Evolutionary conservation across 1,140 invertebrate genomes (phyloP).

Genomic region (Lasioglossum albipes): DNA sequence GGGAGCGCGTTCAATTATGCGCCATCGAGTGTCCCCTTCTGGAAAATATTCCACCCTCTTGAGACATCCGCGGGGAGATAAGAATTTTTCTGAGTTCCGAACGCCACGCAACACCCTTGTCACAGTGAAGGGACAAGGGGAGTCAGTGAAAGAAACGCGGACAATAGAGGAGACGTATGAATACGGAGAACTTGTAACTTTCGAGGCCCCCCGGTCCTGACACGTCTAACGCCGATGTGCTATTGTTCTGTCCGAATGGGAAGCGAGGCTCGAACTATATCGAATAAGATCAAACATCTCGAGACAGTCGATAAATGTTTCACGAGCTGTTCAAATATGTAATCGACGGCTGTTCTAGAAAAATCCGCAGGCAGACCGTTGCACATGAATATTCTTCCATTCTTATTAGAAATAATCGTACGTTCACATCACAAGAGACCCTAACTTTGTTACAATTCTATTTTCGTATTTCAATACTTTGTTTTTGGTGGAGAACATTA

Average conservation of each 20-base stretch:
- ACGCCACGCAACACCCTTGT: background rate
- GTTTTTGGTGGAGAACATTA: no score
- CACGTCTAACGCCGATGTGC: conserved; percentile 8
- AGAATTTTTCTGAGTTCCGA: background rate
- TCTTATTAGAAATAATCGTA: no score
- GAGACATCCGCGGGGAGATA: background rate
- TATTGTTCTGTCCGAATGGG: conserved; percentile 2
- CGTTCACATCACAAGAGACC: no score
- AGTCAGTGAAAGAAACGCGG: conserved; percentile 39
- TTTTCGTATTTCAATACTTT: no score
- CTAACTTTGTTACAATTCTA: no score
- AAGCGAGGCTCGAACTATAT: background rate
- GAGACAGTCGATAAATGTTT: conserved; percentile 8
- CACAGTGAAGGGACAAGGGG: conserved; percentile 3
- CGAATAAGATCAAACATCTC: conserved; percentile 4
- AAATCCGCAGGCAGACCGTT: background rate
- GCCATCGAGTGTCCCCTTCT: background rate
- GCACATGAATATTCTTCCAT: no score
- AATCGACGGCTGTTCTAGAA: background rate
- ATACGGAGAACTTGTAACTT: conserved; percentile 37
- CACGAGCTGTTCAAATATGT: background rate
- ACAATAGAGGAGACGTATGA: conserved; percentile 36
- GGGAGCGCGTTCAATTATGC: no score
- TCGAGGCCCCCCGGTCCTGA: background rate
- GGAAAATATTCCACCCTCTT: background rate